phyloP scores from a whole-genome alignment of 2,797 vertebrate species.

The Schizothorax lantsangensis region DNA sequence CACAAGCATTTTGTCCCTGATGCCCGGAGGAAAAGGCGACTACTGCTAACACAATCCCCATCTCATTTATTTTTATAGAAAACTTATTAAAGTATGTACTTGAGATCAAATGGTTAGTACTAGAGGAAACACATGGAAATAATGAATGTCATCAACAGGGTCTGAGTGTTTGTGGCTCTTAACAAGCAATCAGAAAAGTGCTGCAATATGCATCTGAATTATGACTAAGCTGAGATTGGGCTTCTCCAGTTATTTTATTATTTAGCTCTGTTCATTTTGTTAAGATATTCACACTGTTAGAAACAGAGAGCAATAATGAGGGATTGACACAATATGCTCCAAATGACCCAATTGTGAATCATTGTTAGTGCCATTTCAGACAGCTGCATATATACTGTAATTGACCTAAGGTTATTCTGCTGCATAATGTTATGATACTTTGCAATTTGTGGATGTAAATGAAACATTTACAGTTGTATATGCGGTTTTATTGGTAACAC shows the following conservation, averaged over 20 bases:
- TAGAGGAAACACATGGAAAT: constrained; percentile 66
- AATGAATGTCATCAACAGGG: constrained; percentile 65
- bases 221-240: constrained; percentile 11
- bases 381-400: constrained; percentile 17
- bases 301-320: constrained; percentile 29
- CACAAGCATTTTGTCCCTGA: constrained; percentile 71
- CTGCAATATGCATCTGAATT: constrained; percentile 55
- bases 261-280: constrained; percentile 48
- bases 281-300: constrained; percentile 7
- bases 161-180: constrained; percentile 59
- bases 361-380: constrained; percentile 18
- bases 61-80: constrained; percentile 78
- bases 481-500: background rate
- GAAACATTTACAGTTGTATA: background rate
- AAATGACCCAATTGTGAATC: constrained; percentile 40
- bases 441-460: background rate
- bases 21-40: constrained; percentile 69
- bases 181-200: constrained; percentile 65
- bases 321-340: constrained; percentile 21
- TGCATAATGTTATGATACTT: constrained; percentile 24
- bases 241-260: constrained; percentile 47
- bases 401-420: constrained; percentile 27
- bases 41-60: constrained; percentile 73
- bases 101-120: constrained; percentile 73
- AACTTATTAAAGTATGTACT: constrained; percentile 78